Base-by-base conservation (phyloP, 2,797 vertebrate species). In the Enoplosus armatus region DNA sequence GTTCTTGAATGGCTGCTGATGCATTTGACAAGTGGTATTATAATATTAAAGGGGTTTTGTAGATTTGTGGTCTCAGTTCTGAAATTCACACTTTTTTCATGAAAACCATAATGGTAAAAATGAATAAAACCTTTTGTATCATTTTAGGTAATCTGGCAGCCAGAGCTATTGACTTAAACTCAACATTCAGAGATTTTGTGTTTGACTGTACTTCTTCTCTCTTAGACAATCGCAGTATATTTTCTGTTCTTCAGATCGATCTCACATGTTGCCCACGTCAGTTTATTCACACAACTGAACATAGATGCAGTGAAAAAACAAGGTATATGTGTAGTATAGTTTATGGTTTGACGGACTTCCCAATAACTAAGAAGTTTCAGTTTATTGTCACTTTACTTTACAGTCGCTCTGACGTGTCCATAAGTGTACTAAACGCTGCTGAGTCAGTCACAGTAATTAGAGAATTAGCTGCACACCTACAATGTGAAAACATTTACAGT, bases 401-500 rank as follows among this genome's bases (percentile, higher is more conserved):
- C 3, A 5, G 4, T 41, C 0, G 0, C n/a, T 75, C 5, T 14
- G 16, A 22, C 11, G 41, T 39, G 26, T 26, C 50, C n/a, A n/a
- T n/a, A n/a, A n/a, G n/a, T n/a, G n/a, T n/a, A 14, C 48, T 29
- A 47, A 63, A 47, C 48, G n/a, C n/a, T 5, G 50, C 37, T 18
- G 14, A 64, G 43, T 72, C 37, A 29, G 9, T 43, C 31, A 2
- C 10, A 33, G 22, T 53, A 35, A 76, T 69, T 37, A 50, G 37
- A 58, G 12, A 62, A 43, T 54, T 3, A 62, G 10, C 54, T 59
- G 3, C 60, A 37, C 37, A 53, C 5, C 10, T 69, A 0, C 24
- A 39, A 15, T 65, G 37, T 67, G 43, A 75, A 64, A 24, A 71
- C n/a, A 60, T 22, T 51, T 22, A 39, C 47, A 48, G 27, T 43